phyloP scores from a whole-genome alignment of 2,888 invertebrate species.

The Mylabris sibirica region DNA sequence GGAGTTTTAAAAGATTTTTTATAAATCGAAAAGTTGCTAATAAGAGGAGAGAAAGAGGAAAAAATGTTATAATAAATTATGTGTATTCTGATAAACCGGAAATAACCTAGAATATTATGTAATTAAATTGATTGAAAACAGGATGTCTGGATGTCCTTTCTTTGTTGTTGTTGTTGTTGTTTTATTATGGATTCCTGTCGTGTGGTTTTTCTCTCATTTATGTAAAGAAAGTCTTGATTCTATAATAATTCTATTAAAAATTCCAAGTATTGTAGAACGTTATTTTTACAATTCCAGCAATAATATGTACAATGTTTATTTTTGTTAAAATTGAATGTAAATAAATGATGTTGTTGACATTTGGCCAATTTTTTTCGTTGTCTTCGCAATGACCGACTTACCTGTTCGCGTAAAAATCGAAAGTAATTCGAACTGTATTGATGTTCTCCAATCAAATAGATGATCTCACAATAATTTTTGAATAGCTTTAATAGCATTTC shows the following conservation, averaged over 20 bases:
- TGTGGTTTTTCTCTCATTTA: background rate
- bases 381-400: background rate
- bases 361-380: background rate
- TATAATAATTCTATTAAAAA: background rate
- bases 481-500: background rate
- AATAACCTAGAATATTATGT: conserved; percentile 31
- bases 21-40: no score
- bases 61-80: background rate
- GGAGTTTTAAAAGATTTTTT: no score
- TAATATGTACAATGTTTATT: background rate
- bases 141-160: conserved; percentile 25
- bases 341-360: background rate
- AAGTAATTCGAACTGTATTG: background rate
- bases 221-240: background rate
- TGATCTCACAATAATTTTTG: background rate
- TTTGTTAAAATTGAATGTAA: background rate
- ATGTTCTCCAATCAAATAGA: background rate
- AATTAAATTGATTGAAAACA: conserved; percentile 25
- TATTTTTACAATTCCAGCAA: background rate
- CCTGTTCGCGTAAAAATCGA: background rate
- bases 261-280: background rate
- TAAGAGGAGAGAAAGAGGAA: no score
- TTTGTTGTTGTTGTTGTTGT: background rate
- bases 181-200: conserved; percentile 3
- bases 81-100: conserved; percentile 21